Evolutionary conservation across 1,140 invertebrate species (phyloP).

Genomic region (Leptinotarsa texana): DNA sequence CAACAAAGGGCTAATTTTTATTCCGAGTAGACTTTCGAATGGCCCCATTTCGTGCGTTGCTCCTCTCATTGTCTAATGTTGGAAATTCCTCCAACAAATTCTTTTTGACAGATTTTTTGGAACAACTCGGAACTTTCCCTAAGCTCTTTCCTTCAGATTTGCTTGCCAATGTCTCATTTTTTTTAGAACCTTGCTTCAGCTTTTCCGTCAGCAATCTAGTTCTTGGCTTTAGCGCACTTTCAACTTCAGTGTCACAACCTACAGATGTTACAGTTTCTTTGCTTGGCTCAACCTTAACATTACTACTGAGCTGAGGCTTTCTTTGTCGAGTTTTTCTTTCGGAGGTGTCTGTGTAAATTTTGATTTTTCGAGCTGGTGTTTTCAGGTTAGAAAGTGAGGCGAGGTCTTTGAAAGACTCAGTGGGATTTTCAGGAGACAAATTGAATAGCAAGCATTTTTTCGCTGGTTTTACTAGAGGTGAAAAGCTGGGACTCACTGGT

Average conservation of each 20-base stretch:
- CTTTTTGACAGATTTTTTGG: conserved; percentile 10
- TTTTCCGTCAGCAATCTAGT: conserved; percentile 23
- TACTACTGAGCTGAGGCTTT: background rate
- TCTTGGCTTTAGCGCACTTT: conserved; percentile 11
- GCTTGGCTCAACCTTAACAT: background rate
- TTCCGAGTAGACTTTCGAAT: conserved; percentile 13
- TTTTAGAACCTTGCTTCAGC: conserved; percentile 15
- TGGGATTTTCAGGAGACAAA: background rate
- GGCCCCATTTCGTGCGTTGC: background rate
- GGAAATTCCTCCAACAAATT: conserved; percentile 23
- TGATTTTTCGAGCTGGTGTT: conserved; percentile 17
- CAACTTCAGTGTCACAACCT: background rate
- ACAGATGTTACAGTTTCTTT: background rate
- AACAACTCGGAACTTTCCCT: background rate
- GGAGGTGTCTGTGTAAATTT: conserved; percentile 12
- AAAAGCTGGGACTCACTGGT: background rate
- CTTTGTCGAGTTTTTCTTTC: background rate
- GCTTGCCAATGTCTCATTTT: background rate
- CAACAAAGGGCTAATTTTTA: background rate
- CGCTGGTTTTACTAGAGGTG: background rate
- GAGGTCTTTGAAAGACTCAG: background rate
- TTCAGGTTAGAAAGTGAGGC: background rate
- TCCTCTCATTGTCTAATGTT: background rate
- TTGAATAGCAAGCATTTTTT: conserved; percentile 14
- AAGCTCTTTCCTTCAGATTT: background rate